These are phyloP conservation scores for Pipistrellus pygmaeus DNA, from an alignment of 2,797 vertebrate species.

Conservation along the genomic window DNA sequence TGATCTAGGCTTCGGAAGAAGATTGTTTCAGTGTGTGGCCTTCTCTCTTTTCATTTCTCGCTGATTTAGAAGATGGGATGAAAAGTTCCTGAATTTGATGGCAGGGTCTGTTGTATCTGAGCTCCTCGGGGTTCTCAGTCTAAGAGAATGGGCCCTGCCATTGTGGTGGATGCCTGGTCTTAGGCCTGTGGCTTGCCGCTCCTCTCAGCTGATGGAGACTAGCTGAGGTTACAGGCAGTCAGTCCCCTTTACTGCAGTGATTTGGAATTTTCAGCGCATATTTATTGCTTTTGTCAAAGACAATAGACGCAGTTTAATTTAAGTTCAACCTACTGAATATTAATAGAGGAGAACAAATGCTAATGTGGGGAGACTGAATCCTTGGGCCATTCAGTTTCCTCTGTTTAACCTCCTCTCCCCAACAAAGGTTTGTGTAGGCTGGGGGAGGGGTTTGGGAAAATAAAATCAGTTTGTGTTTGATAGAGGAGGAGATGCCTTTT, in stretches of 20 bases:
- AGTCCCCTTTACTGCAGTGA: slow-evolving; percentile 37
- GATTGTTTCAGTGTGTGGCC: neutral
- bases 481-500: neutral
- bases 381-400: slow-evolving; percentile 54
- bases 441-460: neutral
- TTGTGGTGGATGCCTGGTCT: neutral
- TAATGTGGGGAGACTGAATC: slow-evolving; percentile 46
- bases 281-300: slow-evolving; percentile 82
- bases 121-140: neutral
- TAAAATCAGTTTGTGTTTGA: slow-evolving; percentile 28
- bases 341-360: slow-evolving; percentile 75
- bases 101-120: neutral
- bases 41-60: slow-evolving; percentile 1
- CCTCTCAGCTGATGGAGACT: slow-evolving; percentile 1
- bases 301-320: slow-evolving; percentile 79
- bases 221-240: neutral
- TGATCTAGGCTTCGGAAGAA: slow-evolving; percentile 6
- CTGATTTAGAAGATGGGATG: slow-evolving; percentile 4
- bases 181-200: neutral
- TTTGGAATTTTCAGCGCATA: slow-evolving; percentile 74
- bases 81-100: neutral
- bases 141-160: neutral
- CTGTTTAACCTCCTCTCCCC: slow-evolving; percentile 36
- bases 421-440: slow-evolving; percentile 32
- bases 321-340: slow-evolving; percentile 80